Base-by-base conservation (phyloP, 2,888 invertebrate species). In the Agrotis segetum region DNA sequence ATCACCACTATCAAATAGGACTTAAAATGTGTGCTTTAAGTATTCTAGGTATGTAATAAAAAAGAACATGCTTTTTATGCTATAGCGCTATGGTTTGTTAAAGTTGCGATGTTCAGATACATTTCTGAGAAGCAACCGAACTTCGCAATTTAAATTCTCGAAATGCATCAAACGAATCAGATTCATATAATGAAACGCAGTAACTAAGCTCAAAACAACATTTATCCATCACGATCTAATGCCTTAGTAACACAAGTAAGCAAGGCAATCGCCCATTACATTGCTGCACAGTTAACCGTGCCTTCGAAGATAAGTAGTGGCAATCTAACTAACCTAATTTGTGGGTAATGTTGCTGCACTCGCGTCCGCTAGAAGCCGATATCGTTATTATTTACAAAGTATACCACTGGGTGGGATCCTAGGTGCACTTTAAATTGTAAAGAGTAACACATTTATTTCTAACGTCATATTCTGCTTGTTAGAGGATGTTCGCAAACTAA, bases 301-400 rank as follows among this genome's bases (percentile, higher is more conserved):
- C 87, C 90, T 90, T 88, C 84, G 63, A 85, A 93, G 91, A 94
- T 94, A 92, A 92, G 91, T 91, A 90, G 86, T 87, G 89, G 88
- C 91, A 91, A 92, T 92, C 88, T 89, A 88, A 89, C 88, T 92
- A 93, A 94, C 93, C 93, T 89, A 93, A 93, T 94, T 94, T 92
- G 88, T 85, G 84, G 87, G 86, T 90, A 90, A 90, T 91, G 89
- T 91, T 89, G 84, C 89, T 90, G 90, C 89, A 89, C 85, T 89
- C 85, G 77, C 89, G 89, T 92, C 92, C 92, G 91, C 85, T 88
- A 88, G 87, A 80, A 86, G 89, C 86, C 87, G 91, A 92, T 92
- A 92, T 89, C 88, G 87, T 88, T 89, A 84, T 85, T 90, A 87
- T 82, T 75, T 63, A 58, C 81, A 82, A 91, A 91, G 89, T 91